Percentiles rank a stretch among this genome's conserved stretches.
Conservation (phyloP, 2,797 vertebrate species). For the Sebastes wilsoni region DNA sequence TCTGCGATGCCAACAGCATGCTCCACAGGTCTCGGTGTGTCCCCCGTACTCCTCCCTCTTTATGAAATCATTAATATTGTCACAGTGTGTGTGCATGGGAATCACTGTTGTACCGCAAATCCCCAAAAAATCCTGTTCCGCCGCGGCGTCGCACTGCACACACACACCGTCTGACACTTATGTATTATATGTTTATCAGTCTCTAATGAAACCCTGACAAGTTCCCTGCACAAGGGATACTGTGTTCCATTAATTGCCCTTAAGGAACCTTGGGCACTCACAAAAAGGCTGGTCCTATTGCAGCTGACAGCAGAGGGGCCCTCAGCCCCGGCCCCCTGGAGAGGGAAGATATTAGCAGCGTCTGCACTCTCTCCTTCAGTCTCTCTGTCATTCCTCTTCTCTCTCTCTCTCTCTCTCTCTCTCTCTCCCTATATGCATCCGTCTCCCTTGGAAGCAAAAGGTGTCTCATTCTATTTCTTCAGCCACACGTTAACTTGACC, state of each 20-base stretch:
- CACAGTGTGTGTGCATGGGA: conserved; percentile 60
- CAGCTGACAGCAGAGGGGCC: conserved; percentile 77
- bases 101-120: conserved; percentile 59
- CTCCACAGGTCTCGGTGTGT: conserved; percentile 33
- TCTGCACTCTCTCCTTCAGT: conserved; percentile 64
- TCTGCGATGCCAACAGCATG: conserved; percentile 7
- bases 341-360: conserved; percentile 80
- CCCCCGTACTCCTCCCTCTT: conserved; percentile 28
- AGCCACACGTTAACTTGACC: conserved; percentile 66
- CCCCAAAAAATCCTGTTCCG: conserved; percentile 66
- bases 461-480: conserved; percentile 76
- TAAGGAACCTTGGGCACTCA: conserved; percentile 80
- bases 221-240: conserved; percentile 75
- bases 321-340: conserved; percentile 72
- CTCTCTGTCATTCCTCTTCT: conserved; percentile 32
- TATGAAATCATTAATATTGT: conserved; percentile 69
- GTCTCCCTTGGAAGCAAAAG: conserved; percentile 64
- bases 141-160: conserved; percentile 53
- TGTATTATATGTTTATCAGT: conserved; percentile 83
- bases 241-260: conserved; percentile 82
- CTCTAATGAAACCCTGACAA: conserved; percentile 84
- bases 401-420: neutral
- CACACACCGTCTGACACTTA: conserved; percentile 76
- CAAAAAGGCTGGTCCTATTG: conserved; percentile 79
- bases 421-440: conserved; percentile 48